phyloP scores from a whole-genome alignment of 2,888 invertebrate species.

The Latrodectus elegans region DNA sequence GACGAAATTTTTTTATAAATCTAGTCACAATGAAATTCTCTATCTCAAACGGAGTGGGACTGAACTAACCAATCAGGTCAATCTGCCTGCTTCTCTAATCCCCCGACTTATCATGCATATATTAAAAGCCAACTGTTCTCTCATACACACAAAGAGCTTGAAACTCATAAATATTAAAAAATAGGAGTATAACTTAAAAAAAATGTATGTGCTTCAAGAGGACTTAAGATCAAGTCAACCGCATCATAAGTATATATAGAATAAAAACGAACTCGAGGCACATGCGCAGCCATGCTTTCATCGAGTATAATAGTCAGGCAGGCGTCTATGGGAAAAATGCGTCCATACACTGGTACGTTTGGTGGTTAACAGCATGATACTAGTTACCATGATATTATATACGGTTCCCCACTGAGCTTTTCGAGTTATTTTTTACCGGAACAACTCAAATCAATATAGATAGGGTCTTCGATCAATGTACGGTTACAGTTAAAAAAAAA shows the following conservation, averaged over 20 bases:
- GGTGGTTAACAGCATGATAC: conserved; percentile 53
- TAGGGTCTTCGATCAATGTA: background rate
- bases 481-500: conserved; percentile 3
- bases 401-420: conserved; percentile 46
- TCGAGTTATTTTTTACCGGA: conserved; percentile 26
- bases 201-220: background rate
- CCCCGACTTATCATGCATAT: too few species aligned
- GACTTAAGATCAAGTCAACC: conserved; percentile 63
- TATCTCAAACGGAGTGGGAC: too few species aligned
- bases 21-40: too few species aligned
- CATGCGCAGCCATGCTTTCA: conserved; percentile 6
- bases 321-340: conserved; percentile 36
- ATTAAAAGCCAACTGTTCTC: too few species aligned
- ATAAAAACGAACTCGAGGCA: conserved; percentile 31
- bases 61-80: too few species aligned
- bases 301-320: background rate
- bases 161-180: conserved; percentile 49
- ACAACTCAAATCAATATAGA: background rate
- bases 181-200: background rate
- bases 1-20: too few species aligned
- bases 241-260: conserved; percentile 38
- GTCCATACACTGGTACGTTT: conserved; percentile 56
- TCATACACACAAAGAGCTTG: too few species aligned
- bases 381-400: conserved; percentile 55
- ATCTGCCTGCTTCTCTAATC: too few species aligned